Evolutionary conservation across 92 coral and sea anemone species (phyloP).

Genomic region (Porites rus): DNA sequence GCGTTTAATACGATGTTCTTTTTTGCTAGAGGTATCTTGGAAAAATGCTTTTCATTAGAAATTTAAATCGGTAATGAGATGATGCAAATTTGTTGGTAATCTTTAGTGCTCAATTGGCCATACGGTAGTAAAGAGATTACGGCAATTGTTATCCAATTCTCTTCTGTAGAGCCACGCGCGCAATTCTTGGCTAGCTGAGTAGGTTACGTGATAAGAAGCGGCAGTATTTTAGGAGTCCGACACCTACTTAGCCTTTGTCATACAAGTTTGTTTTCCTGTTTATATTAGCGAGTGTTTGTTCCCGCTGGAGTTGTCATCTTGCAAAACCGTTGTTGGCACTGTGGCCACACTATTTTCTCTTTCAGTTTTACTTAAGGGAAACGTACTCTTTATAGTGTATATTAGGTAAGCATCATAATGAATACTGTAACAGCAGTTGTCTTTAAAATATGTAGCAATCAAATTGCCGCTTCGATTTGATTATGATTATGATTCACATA

Average conservation of each 20-base stretch:
- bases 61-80: conserved; percentile 29
- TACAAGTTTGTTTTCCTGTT: neutral
- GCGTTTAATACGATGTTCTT: neutral
- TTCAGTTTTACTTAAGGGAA: too few species aligned
- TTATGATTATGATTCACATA: too few species aligned
- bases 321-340: neutral
- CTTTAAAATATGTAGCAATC: too few species aligned
- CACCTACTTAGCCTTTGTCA: neutral
- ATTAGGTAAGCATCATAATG: too few species aligned
- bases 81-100: conserved; percentile 27
- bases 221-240: neutral
- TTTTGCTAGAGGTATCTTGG: neutral
- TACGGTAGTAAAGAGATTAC: neutral
- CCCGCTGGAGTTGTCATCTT: neutral
- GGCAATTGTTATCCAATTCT: neutral
- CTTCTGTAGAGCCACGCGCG: neutral
- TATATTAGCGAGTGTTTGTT: neutral
- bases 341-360: too few species aligned
- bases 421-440: too few species aligned
- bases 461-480: too few species aligned
- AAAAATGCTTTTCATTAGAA: neutral
- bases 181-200: neutral
- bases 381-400: too few species aligned
- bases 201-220: neutral
- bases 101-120: conserved; percentile 26